Evolutionary conservation across 2,888 invertebrate genomes (phyloP).

Genomic region (Alloscopus bannaensis): DNA sequence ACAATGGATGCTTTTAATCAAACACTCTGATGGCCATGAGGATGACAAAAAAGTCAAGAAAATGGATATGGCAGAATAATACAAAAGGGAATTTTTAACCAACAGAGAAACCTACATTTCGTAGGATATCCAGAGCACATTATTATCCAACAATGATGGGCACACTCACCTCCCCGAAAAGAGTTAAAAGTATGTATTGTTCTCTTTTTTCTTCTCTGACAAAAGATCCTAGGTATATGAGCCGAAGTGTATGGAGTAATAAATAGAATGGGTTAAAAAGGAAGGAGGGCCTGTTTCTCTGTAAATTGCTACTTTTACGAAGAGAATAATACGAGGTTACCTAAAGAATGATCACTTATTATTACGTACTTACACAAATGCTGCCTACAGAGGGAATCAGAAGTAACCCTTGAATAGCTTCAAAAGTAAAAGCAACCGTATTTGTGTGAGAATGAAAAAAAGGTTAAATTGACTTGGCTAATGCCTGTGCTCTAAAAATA

Average conservation of each 20-base stretch:
- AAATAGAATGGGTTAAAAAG: conserved; percentile 62
- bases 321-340: conserved; percentile 68
- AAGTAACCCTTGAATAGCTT: conserved; percentile 5
- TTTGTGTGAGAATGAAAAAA: conserved; percentile 16
- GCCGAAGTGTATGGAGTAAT: conserved; percentile 21
- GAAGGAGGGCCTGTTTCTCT: conserved; percentile 65
- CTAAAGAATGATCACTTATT: conserved; percentile 46
- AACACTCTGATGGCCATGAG: too few species aligned
- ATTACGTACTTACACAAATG: too few species aligned
- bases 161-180: conserved; percentile 35
- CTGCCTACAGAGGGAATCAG: neutral
- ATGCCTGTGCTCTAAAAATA: too few species aligned
- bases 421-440: conserved; percentile 10
- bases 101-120: conserved; percentile 13
- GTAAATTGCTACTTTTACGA: conserved; percentile 69
- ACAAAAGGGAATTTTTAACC: conserved; percentile 14
- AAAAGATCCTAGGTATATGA: too few species aligned
- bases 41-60: conserved; percentile 50
- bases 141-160: conserved; percentile 20
- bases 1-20: conserved; percentile 58
- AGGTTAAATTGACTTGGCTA: conserved; percentile 53
- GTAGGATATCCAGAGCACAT: conserved; percentile 8
- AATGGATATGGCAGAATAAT: conserved; percentile 29
- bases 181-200: conserved; percentile 61
- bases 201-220: conserved; percentile 24